A percentile compares a stretch with the other conserved stretches of the same genome.
These are phyloP conservation scores for Cirrhinus molitorella DNA, from an alignment of 2,797 vertebrate species.

Conservation along the genomic window DNA sequence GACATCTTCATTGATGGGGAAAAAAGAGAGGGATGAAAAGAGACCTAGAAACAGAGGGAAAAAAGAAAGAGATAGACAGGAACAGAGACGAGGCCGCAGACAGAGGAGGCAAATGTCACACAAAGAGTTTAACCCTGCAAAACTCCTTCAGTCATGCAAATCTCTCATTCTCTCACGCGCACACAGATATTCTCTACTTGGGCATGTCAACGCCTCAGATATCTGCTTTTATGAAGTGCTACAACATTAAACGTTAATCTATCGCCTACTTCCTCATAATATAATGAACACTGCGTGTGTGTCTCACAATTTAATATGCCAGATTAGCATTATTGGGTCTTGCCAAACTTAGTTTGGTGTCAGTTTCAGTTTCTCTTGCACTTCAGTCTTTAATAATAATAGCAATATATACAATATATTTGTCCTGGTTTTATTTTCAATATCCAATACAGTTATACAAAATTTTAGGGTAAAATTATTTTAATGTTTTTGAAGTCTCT, in stretches of 20 bases:
- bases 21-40: conserved; percentile 51
- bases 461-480: neutral
- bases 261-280: neutral
- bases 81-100: conserved; percentile 53
- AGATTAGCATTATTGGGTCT: neutral
- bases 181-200: conserved; percentile 6
- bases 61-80: conserved; percentile 45
- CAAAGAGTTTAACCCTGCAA: conserved; percentile 58
- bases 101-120: conserved; percentile 60
- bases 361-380: neutral
- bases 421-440: neutral
- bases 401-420: neutral
- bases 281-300: neutral
- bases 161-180: conserved; percentile 16
- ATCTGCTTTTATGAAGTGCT: conserved; percentile 36
- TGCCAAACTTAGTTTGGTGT: neutral
- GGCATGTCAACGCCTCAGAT: neutral
- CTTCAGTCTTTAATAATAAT: neutral
- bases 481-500: neutral
- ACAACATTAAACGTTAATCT: neutral
- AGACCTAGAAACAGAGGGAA: conserved; percentile 47
- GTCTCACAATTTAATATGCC: neutral
- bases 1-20: conserved; percentile 62
- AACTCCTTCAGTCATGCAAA: conserved; percentile 48
- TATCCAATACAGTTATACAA: neutral